Base-by-base conservation (phyloP, 2,888 invertebrate genomes). In the Leptopilina syphax region DNA sequence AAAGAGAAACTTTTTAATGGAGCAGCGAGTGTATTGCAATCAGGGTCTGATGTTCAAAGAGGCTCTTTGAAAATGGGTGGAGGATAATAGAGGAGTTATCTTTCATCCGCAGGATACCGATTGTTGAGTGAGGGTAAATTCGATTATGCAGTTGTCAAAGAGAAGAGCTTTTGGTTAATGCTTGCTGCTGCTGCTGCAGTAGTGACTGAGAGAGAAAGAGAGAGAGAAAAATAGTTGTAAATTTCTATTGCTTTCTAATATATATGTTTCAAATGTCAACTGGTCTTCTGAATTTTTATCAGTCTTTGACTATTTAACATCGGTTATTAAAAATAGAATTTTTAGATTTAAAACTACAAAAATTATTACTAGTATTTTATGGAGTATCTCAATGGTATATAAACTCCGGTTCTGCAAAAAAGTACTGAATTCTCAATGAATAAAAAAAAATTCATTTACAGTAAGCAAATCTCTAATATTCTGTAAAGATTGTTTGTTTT, bases 91-190 rank as follows among this genome's bases (percentile, higher is more conserved):
- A 73, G 73, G 57, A 73, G 57, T 27, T 34, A 73, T 73, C 57
- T 73, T 73, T 57, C 41, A 73, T 54, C 73, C 34, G 9, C 73
- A 57, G 73, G 57, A 73, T 57, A 57, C 57, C 34, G 73, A 73
- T 73, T 73, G 73, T 57, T 73, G 57, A n/a, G 34, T 57, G 73
- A 41, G 73, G 34, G 73, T 73, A 41, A 73, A 73, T 57, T 73
- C 41, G 73, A 73, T 57, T 57, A 73, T 73, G 57, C 34, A 54
- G 41, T 73, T 73, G 73, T 73, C 73, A 73, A 73, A 73, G 73
- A 57, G 73, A 41, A 57, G 9, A 34, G 57, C 34, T 73, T 57
- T 73, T 73, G 57, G n/a, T 57, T 57, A 57, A 34, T n/a, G 73
- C 1, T 34, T n/a, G 73, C 4, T 12, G 57, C 9, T 47, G 47